phyloP scores from a whole-genome alignment of 2,797 vertebrate genomes.

The Rousettus madagascariensis region DNA sequence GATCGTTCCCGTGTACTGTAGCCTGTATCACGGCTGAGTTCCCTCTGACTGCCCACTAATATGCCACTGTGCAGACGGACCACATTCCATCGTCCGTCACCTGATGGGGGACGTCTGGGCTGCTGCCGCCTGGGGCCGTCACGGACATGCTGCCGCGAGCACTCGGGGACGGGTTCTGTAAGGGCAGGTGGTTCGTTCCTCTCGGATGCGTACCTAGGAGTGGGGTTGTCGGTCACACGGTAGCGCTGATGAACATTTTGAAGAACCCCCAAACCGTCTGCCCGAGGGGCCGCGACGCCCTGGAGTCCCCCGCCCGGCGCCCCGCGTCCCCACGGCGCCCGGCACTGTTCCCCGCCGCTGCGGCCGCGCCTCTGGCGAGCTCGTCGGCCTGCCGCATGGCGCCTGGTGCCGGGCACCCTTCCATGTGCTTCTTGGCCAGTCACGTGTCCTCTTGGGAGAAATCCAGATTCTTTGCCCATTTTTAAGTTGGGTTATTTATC shows the following conservation, averaged over 20 bases:
- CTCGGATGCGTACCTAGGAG: accelerated
- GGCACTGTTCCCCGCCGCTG: no score
- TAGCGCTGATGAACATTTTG: not conserved
- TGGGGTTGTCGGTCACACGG: accelerated
- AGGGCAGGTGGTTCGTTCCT: accelerated
- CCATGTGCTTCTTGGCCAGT: not conserved
- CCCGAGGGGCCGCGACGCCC: no score
- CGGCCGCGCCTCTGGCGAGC: no score
- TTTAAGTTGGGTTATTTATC: not conserved
- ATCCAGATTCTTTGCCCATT: not conserved
- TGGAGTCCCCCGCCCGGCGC: not conserved
- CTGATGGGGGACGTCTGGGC: accelerated
- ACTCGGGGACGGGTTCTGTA: accelerated
- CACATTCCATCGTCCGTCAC: accelerated
- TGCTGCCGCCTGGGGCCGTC: accelerated
- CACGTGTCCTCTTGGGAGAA: not conserved
- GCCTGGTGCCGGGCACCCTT: not conserved
- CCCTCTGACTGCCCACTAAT: accelerated
- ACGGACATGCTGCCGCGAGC: accelerated
- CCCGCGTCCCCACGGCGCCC: not conserved
- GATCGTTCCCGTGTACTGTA: no score
- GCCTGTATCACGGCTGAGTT: accelerated
- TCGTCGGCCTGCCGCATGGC: no score
- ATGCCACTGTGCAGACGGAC: accelerated
- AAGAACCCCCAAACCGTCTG: not conserved